Evolutionary conservation across 2,888 invertebrate species (phyloP), one percentile per base, ranked within the genome.

Genomic region (Corbicula japonica): DNA sequence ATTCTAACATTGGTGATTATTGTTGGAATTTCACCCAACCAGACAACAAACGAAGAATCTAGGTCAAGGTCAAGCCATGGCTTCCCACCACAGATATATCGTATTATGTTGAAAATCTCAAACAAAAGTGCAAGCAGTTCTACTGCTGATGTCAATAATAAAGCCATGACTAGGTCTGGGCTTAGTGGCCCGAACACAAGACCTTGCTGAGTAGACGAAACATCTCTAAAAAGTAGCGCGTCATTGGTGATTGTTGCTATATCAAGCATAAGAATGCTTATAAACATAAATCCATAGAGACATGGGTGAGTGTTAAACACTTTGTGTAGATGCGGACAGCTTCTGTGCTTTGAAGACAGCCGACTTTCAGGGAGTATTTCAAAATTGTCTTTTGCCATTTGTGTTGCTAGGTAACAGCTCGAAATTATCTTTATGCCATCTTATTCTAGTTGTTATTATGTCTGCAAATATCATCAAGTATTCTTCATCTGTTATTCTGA

Each of bases 151-250:
- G 52, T 32, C 0, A 83, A 41, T 18, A 80, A 62, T 8, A 74
- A 32, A 15, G 68, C 38, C 71, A 79, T 61, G 15, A 71, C 48
- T 4, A 74, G 21, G 15, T 32, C 34, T n/a, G 62, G 61, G 3
- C 68, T 61, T 23, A 80, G 30, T 8, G 83, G 83, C 54, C 90
- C 90, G 61, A 88, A 90, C 8, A 90, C 89, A 1, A 90, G 84
- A 2, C 88, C 90, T 28, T 79, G 62, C 44, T 87, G 80, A 2
- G 79, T 68, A 30, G 52, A 60, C 23, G 77, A 72, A 28, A 90
- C 71, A 61, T 90, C 88, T 1, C 38, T 52, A 41, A 84, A 87
- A 30, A 89, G 82, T 32, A 90, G 76, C 88, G 88, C 89, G 66
- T 90, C 90, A 61, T 85, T 86, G 61, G 86, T 32, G 2, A 87